Evolutionary conservation across 2,797 vertebrate species (phyloP).

Genomic region (Sylvilagus floridanus): DNA sequence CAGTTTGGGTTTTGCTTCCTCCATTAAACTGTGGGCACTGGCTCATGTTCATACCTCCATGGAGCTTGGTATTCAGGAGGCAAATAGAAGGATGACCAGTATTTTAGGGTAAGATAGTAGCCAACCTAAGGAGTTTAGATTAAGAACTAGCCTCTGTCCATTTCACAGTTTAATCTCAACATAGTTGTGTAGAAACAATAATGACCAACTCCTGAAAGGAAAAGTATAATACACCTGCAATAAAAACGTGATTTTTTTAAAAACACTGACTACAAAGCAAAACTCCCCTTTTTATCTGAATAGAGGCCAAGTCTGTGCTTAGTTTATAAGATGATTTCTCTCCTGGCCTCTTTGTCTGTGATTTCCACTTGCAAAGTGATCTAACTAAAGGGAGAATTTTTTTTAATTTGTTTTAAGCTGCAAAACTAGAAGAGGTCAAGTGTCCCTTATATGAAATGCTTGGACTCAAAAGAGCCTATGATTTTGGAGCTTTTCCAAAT

Average conservation of each 20-base stretch:
- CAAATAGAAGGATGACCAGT: not conserved
- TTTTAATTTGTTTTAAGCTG: not conserved
- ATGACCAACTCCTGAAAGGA: not conserved
- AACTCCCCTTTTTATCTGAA: not conserved
- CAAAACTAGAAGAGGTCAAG: not conserved
- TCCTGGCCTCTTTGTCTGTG: not conserved
- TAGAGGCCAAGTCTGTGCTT: not conserved
- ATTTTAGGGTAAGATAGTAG: not conserved
- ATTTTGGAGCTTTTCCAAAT: too few species aligned
- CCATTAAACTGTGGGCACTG: not conserved
- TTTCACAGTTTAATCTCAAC: conserved; percentile 14
- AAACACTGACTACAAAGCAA: not conserved
- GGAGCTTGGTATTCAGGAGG: not conserved
- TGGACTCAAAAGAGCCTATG: too few species aligned
- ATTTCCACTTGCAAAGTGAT: not conserved
- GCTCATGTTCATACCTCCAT: not conserved
- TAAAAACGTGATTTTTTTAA: not conserved
- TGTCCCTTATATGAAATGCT: too few species aligned
- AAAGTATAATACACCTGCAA: not conserved
- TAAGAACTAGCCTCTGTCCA: not conserved
- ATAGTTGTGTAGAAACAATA: not conserved
- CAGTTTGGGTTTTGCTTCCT: not conserved
- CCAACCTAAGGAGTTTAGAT: not conserved
- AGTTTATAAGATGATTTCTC: not conserved
- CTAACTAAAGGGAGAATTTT: not conserved